phyloP scores from a whole-genome alignment of 2,888 invertebrate genomes.

The Villa cingulata region DNA sequence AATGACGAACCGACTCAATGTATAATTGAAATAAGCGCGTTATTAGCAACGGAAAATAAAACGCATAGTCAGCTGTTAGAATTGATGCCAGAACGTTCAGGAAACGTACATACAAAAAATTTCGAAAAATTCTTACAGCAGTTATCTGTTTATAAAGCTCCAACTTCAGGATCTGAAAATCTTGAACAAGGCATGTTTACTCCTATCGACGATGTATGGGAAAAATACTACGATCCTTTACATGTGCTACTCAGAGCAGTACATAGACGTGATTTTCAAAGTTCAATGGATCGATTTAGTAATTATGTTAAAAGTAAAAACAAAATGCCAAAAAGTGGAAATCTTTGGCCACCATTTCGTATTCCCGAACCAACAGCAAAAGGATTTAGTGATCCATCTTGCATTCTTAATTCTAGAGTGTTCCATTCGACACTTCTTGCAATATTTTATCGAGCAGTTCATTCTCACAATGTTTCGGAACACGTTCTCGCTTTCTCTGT shows the following conservation, averaged over 20 bases:
- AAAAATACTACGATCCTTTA: conserved; percentile 83
- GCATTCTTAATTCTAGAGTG: conserved; percentile 31
- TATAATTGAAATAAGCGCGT: conserved; percentile 81
- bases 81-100: conserved; percentile 89
- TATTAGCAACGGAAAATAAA: conserved; percentile 86
- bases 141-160: conserved; percentile 75
- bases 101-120: conserved; percentile 78
- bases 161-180: conserved; percentile 53
- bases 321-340: conserved; percentile 42
- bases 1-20: conserved; percentile 54
- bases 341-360: conserved; percentile 72
- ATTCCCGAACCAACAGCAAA: conserved; percentile 49
- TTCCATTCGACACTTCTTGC: conserved; percentile 49
- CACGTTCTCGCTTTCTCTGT: conserved; percentile 76
- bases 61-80: conserved; percentile 93
- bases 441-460: conserved; percentile 72
- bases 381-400: conserved; percentile 52
- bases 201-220: conserved; percentile 79
- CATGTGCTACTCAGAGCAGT: conserved; percentile 84
- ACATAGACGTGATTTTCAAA: conserved; percentile 84
- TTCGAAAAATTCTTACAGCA: conserved; percentile 75
- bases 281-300: conserved; percentile 84
- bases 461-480: conserved; percentile 63
- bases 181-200: conserved; percentile 85
- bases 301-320: conserved; percentile 54